Conservation (phyloP, 2,888 invertebrate species). For the Beris morrisii region DNA sequence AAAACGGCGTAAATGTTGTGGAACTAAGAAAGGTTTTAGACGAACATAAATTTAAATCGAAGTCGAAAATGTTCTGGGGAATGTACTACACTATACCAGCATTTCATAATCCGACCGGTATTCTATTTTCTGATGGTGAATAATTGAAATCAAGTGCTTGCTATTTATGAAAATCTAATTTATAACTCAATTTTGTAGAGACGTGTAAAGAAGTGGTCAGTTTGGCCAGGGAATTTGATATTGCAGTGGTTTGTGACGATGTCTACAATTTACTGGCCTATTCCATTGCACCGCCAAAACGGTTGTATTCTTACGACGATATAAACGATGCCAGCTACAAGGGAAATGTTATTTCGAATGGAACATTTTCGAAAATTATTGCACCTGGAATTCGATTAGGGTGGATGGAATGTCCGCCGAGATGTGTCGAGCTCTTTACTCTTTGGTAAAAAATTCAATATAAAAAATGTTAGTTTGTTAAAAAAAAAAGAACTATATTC, state of each 20-base stretch:
- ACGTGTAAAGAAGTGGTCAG: conserved; percentile 55
- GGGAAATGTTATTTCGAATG: conserved; percentile 65
- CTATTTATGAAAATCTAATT: background rate
- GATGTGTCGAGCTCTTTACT: conserved; percentile 52
- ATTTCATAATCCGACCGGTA: conserved; percentile 65
- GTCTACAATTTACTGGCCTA: conserved; percentile 64
- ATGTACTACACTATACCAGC: conserved; percentile 62
- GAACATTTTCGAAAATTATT: conserved; percentile 67
- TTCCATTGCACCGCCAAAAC: conserved; percentile 54
- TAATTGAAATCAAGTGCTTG: background rate
- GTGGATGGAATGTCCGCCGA: conserved; percentile 63
- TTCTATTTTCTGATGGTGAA: conserved; percentile 56
- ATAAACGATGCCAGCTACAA: conserved; percentile 50
- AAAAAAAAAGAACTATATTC: background rate
- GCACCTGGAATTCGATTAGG: conserved; percentile 66
- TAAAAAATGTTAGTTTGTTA: background rate
- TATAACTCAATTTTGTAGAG: conserved; percentile 44
- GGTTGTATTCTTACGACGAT: conserved; percentile 61
- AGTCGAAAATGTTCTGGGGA: conserved; percentile 59
- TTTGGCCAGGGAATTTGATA: conserved; percentile 55
- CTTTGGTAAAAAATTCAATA: background rate
- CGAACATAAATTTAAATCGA: conserved; percentile 48
- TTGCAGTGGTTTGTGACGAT: conserved; percentile 63
- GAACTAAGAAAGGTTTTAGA: conserved; percentile 56
- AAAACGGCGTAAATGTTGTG: conserved; percentile 59